Evolutionary conservation across 1,140 invertebrate genomes (phyloP).

Genomic region (Plutomurus gul): DNA sequence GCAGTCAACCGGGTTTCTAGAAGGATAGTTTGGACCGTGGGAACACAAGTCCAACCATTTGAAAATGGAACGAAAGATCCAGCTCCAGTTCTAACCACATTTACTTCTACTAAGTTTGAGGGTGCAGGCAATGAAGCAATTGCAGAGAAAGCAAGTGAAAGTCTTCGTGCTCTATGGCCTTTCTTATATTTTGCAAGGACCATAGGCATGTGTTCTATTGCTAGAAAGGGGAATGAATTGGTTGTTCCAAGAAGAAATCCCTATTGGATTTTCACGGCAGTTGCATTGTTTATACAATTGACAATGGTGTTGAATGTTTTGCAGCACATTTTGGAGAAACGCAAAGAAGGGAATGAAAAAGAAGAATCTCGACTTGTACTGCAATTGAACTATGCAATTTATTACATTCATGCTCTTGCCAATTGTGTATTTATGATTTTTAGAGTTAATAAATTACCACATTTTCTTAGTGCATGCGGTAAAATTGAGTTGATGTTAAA

Average conservation of each 20-base stretch:
- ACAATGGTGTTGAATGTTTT: constrained; percentile 15
- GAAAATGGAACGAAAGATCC: too few species aligned
- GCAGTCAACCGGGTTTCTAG: too few species aligned
- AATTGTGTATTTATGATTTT: constrained; percentile 29
- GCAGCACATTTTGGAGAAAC: background rate
- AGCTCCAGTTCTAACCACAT: background rate
- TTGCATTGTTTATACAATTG: constrained; percentile 14
- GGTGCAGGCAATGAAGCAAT: too few species aligned
- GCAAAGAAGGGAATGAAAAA: background rate
- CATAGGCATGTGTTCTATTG: constrained; percentile 25
- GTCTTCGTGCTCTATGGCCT: constrained; percentile 29
- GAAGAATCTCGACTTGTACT: background rate
- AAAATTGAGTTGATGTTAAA: constrained; percentile 28
- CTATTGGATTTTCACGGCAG: background rate
- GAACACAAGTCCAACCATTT: too few species aligned
- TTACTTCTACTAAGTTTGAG: background rate
- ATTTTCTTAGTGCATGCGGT: constrained; percentile 26
- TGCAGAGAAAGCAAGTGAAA: background rate
- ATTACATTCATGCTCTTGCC: constrained; percentile 35
- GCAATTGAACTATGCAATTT: constrained; percentile 21
- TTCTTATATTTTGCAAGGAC: constrained; percentile 25
- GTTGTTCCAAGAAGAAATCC: background rate
- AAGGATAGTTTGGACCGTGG: too few species aligned
- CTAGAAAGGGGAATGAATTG: background rate
- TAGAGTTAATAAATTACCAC: constrained; percentile 13